Base-by-base conservation (phyloP, 2,888 invertebrate species). In the Electrophaes corylata region DNA sequence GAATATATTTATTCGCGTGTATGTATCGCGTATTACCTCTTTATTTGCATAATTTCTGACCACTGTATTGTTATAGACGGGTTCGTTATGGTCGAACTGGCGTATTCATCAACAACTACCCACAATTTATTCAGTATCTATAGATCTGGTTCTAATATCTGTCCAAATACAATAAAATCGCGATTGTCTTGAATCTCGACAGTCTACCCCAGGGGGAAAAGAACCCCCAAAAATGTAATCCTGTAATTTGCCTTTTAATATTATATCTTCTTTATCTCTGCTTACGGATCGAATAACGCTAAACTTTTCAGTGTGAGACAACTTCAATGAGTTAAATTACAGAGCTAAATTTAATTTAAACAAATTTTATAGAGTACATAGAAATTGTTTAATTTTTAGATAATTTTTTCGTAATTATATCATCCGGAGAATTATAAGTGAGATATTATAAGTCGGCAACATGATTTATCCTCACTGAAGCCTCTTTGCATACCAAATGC, bases 401-500 rank as follows among this genome's bases (percentile, higher is more conserved):
- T n/a, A 4, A 54, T 6, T 5, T 31, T 35, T 54, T 39, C 18
- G 54, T 49, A 33, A 48, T 53, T 53, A 31, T 16, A 54, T 47
- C 51, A 56, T 51, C 37, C 35, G 2, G 18, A 16, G 35, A 39
- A 16, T 26, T 49, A 49, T 51, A 55, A 43, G 46, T 41, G 26
- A 29, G 26, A 10, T 29, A 29, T 35, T 49, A 53, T 47, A 59
- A 46, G 50, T 46, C 59, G 44, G 39, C 51, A 51, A 48, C 51
- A 47, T 50, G 31, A 37, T 57, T 49, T 55, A 56, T 45, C 44
- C 44, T 49, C 46, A 26, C 4, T 23, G 43, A 37, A 31, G 33
- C 55, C 46, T 44, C 51, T 56, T 60, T 57, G 65, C 60, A 65
- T 65, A 65, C 57, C 26, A 54, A 65, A 63, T 57, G 55, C 40